These are phyloP conservation scores for Arrhamphus sclerolepis DNA, from an alignment of 2,797 vertebrate genomes.

Conservation along the genomic window DNA sequence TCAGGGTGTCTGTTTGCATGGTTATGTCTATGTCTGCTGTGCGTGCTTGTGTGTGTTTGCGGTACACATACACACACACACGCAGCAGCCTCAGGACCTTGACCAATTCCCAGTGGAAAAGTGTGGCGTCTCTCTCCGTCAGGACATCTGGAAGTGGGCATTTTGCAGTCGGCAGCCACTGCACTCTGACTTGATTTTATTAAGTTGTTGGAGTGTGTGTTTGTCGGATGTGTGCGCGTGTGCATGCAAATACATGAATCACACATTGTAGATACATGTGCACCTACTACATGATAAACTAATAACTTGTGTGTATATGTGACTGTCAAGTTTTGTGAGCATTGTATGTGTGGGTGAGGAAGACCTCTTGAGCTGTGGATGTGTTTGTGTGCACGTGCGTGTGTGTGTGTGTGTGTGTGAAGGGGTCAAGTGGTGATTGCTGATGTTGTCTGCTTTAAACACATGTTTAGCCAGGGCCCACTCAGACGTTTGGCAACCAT, in stretches of 20 bases:
- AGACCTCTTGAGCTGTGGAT: slow-evolving; percentile 19
- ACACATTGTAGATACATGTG: slow-evolving; percentile 28
- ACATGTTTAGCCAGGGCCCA: slow-evolving; percentile 87
- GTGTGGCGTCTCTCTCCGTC: slow-evolving; percentile 79
- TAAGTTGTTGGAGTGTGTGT: slow-evolving; percentile 79
- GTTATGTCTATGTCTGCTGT: slow-evolving; percentile 63
- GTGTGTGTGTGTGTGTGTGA: slow-evolving; percentile 64
- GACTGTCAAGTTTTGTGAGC: slow-evolving; percentile 29
- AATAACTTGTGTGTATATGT: slow-evolving; percentile 39
- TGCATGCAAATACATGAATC: slow-evolving; percentile 24
- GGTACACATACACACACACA: slow-evolving; percentile 44
- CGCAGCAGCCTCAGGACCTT: slow-evolving; percentile 79
- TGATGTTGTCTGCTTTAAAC: slow-evolving; percentile 91
- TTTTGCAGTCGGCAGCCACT: slow-evolving; percentile 88
- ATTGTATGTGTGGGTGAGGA: slow-evolving; percentile 58
- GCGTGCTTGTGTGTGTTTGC: slow-evolving; percentile 47
- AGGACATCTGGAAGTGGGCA: slow-evolving; percentile 95
- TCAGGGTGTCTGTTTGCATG: slow-evolving; percentile 76
- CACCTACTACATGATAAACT: slow-evolving; percentile 48
- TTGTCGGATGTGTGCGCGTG: slow-evolving; percentile 7
- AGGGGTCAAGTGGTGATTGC: slow-evolving; percentile 95
- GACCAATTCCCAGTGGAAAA: slow-evolving; percentile 84
- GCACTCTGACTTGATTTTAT: slow-evolving; percentile 91
- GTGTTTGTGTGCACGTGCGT: slow-evolving; percentile 35
- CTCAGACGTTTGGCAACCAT: slow-evolving; percentile 97